Evolutionary conservation across 2,888 invertebrate species (phyloP).

Genomic region (Melanostoma scalare): DNA sequence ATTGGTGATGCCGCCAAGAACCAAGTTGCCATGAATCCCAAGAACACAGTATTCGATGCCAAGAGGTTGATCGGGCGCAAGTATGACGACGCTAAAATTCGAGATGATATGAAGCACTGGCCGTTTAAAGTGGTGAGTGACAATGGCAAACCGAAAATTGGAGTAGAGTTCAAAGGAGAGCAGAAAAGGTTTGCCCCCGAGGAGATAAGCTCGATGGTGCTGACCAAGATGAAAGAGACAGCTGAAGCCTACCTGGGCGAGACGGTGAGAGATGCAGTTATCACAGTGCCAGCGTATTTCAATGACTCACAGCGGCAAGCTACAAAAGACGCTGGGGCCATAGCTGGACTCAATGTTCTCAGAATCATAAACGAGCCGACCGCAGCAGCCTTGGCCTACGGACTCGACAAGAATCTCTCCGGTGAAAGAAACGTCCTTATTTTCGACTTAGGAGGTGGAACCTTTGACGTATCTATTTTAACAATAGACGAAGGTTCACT

Average conservation of each 20-base stretch:
- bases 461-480: conserved; percentile 96
- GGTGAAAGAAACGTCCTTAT: conserved; percentile 92
- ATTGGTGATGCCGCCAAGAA: conserved; percentile 91
- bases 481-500: conserved; percentile 94
- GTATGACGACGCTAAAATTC: conserved; percentile 94
- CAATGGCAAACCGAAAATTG: conserved; percentile 90
- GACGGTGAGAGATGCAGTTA: conserved; percentile 91
- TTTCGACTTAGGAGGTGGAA: conserved; percentile 87
- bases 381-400: conserved; percentile 95
- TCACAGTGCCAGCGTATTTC: conserved; percentile 95
- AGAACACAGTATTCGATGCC: conserved; percentile 95
- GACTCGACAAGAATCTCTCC: conserved; percentile 91
- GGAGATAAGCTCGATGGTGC: conserved; percentile 95
- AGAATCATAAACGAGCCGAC: conserved; percentile 97
- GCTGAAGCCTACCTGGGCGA: conserved; percentile 94
- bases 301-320: conserved; percentile 95
- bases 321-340: conserved; percentile 96
- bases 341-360: conserved; percentile 94
- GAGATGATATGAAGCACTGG: conserved; percentile 96
- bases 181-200: conserved; percentile 94
- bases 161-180: conserved; percentile 94
- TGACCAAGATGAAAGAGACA: conserved; percentile 96
- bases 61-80: conserved; percentile 96
- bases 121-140: conserved; percentile 94
- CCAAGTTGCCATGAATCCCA: conserved; percentile 94